Percentiles rank a stretch among this genome's conserved stretches.
phyloP scores from a whole-genome alignment of 2,797 vertebrate species.

The Cichlasoma orientale region DNA sequence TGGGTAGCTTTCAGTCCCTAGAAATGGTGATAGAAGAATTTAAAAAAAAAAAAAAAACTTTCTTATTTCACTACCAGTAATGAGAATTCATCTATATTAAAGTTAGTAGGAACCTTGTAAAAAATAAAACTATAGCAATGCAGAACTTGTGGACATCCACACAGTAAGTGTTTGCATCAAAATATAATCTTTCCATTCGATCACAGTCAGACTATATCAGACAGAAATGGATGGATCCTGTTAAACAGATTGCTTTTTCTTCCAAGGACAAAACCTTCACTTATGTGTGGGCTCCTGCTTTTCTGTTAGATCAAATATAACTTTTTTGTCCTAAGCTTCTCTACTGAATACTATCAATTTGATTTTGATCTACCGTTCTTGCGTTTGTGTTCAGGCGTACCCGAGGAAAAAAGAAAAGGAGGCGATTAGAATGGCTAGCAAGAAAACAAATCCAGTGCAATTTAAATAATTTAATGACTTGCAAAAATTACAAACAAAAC shows the following conservation, averaged over 20 bases:
- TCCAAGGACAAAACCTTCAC: neutral
- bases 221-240: constrained; percentile 26
- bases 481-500: neutral
- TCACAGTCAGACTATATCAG: neutral
- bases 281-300: neutral
- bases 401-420: neutral
- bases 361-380: neutral
- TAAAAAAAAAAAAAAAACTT: neutral
- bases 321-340: neutral
- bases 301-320: neutral
- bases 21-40: neutral
- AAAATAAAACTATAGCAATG: neutral
- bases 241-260: neutral
- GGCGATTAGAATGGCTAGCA: neutral
- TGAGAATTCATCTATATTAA: neutral
- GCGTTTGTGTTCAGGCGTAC: neutral
- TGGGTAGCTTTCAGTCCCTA: constrained; percentile 23
- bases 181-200: neutral
- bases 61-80: neutral
- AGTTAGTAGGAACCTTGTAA: neutral
- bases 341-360: neutral
- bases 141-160: neutral
- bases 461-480: constrained; percentile 20
- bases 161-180: neutral
- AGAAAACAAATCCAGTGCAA: neutral